Conservation (phyloP, 2,888 invertebrate genomes). For the Bedellia somnulentella region DNA sequence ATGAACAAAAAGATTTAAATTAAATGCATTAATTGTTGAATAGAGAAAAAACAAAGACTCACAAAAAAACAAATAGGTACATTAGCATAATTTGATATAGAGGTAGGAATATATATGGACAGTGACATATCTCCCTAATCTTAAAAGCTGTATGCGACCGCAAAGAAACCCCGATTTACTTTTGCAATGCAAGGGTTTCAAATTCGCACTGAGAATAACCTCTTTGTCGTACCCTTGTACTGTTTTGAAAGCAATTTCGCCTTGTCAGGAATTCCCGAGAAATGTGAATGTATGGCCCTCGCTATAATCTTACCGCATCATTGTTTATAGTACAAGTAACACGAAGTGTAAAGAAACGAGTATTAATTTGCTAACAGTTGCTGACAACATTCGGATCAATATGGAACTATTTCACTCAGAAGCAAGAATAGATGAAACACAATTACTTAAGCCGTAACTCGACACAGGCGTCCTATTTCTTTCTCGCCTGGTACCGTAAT, state of each 20-base stretch:
- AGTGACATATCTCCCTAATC: neutral
- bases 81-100: no score
- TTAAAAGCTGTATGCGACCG: neutral
- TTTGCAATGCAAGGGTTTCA: neutral
- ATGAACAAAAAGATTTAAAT: no score
- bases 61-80: no score
- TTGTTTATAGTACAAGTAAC: no score
- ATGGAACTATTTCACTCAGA: conserved; percentile 24
- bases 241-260: neutral
- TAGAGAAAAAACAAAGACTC: no score
- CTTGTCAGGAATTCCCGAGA: neutral
- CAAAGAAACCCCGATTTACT: neutral
- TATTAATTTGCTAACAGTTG: no score
- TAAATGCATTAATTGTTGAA: no score
- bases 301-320: no score
- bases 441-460: conserved; percentile 51
- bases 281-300: no score
- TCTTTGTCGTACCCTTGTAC: neutral
- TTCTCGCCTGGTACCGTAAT: conserved; percentile 52
- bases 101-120: no score
- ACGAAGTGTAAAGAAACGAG: no score
- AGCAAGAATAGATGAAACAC: conserved; percentile 44
- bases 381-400: no score
- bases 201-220: conserved; percentile 1
- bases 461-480: conserved; percentile 51